Evolutionary conservation across 2,113 vertebrate genomes (phyloP), one percentile per base, ranked within the genome.

Genomic region (Sitta europaea): DNA sequence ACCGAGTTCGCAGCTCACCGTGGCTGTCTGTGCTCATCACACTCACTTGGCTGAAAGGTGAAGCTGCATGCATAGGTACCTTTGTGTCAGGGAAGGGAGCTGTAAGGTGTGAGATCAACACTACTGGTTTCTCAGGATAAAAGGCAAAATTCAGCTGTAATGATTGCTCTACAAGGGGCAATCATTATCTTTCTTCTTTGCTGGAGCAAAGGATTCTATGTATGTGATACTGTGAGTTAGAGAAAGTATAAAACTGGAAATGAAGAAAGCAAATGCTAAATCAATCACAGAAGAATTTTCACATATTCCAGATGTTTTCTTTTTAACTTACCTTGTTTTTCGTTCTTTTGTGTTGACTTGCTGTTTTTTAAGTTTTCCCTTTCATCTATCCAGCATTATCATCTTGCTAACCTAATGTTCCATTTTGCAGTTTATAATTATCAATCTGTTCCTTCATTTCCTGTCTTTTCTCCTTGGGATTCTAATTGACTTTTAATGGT

Each of bases 401-500:
- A 81, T 75, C 55, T 93, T 77, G 70, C 75, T 73, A 73, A 79
- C 54, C n/a, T 65, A 61, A 75, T 62, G 25, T 45, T 92, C 61
- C 84, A n/a, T 61, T 97, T 62, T 53, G 55, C 70, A 43, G 23
- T 73, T 96, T 92, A 57, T 87, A 65, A 88, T 94, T 89, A 92
- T 74, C 88, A 79, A 29, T 85, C 72, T 65, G 42, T 71, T 91
- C 33, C 67, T 90, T n/a, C 28, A 72, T 23, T 54, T 50, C n/a
- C 17, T 86, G 33, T 25, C 43, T 93, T 76, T 93, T 47, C 88
- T 68, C 38, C 45, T 94, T 81, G 48, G 33, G 93, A 76, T 86
- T 42, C 51, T 94, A 86, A 92, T 66, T 72, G 53, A 66, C n/a
- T 79, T 92, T 92, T 94, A 76, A 92, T 95, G 58, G 71, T 86